A percentile compares a stretch with the other conserved stretches of the same genome.
Conservation (phyloP, 2,113 vertebrate genomes). For the Hippocampus zosterae region DNA sequence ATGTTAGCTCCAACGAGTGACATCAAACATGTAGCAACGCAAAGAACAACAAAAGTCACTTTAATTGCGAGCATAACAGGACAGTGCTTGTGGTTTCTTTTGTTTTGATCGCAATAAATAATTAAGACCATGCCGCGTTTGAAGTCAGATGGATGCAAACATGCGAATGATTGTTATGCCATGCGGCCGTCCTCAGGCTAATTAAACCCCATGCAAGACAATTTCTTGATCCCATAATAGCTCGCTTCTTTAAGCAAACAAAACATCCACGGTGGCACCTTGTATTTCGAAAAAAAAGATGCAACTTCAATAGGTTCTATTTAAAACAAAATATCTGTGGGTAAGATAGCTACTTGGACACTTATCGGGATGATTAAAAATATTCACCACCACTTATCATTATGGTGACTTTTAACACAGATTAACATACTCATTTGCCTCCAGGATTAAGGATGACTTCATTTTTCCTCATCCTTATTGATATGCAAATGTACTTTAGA, state of each 20-base stretch:
- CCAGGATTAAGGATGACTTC: not conserved
- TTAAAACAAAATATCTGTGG: conserved; percentile 33
- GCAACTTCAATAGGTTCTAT: conserved; percentile 42
- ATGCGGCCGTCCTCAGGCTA: conserved; percentile 59
- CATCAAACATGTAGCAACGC: conserved; percentile 2
- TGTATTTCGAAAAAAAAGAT: conserved; percentile 37
- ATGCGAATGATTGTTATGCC: conserved; percentile 55
- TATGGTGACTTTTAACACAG: conserved; percentile 1
- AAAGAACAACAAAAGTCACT: conserved; percentile 27
- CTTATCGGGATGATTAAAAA: conserved; percentile 5
- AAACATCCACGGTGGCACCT: conserved; percentile 60
- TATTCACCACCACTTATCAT: not conserved
- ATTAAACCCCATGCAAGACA: conserved; percentile 53
- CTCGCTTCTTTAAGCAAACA: conserved; percentile 57
- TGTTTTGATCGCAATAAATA: conserved; percentile 60
- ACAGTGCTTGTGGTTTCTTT: conserved; percentile 40
- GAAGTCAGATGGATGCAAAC: conserved; percentile 52
- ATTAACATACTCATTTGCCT: not conserved
- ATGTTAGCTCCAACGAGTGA: not conserved
- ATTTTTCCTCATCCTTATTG: not conserved
- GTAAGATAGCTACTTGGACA: conserved; percentile 11
- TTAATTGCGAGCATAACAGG: conserved; percentile 32
- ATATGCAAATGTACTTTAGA: not conserved
- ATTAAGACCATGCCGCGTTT: conserved; percentile 49
- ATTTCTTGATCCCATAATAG: conserved; percentile 68